Percentiles rank a stretch among this genome's conserved stretches.
phyloP scores from a whole-genome alignment of 2,797 vertebrate genomes.

The Phaenicophaeus curvirostris region DNA sequence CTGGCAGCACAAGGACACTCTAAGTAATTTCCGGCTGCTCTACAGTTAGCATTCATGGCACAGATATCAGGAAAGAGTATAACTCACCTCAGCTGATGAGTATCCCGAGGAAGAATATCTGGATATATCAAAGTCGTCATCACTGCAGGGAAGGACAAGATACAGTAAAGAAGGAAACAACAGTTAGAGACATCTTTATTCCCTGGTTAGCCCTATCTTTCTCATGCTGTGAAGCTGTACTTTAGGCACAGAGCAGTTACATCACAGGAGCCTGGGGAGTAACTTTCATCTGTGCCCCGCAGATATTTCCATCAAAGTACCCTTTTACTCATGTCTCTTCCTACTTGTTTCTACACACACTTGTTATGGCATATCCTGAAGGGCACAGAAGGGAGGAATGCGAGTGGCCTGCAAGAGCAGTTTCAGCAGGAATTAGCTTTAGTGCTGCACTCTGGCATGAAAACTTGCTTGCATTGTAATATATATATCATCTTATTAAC shows the following conservation, averaged over 20 bases:
- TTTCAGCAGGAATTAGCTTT: not conserved
- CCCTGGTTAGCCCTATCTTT: not conserved
- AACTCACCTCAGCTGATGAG: slow-evolving; percentile 99
- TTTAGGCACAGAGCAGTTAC: not conserved
- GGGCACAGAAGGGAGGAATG: not conserved
- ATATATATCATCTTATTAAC: not conserved
- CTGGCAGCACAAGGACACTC: not conserved
- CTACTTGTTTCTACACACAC: not conserved
- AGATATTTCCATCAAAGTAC: not conserved
- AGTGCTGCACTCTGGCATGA: not conserved
- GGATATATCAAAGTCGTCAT: slow-evolving; percentile 98
- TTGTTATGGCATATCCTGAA: fast-evolving
- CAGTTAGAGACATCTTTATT: not conserved
- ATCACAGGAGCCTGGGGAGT: not conserved
- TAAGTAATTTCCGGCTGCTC: not conserved
- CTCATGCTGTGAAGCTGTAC: not conserved
- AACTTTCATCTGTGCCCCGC: not conserved
- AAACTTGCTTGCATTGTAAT: fast-evolving
- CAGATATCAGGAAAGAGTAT: not conserved
- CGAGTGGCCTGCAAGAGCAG: not conserved
- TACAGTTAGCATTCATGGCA: not conserved
- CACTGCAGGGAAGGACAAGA: slow-evolving; percentile 78
- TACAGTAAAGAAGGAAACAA: not conserved
- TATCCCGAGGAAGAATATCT: slow-evolving; percentile 99
- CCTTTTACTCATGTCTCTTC: not conserved